These are phyloP conservation scores for Bombus consobrinus DNA, from an alignment of 1,140 invertebrate genomes.

Conservation along the genomic window DNA sequence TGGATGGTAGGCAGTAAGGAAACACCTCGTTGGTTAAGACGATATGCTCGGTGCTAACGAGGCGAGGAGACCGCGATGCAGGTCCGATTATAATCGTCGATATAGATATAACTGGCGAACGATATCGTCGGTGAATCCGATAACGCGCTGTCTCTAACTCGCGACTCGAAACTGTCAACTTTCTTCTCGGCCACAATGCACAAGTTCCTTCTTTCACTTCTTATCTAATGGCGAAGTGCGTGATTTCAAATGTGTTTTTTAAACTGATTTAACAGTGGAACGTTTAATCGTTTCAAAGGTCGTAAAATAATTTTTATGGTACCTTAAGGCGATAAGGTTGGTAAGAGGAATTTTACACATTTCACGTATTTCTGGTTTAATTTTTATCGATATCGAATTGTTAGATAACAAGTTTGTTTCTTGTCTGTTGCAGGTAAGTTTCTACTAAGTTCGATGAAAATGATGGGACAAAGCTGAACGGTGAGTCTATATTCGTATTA, in stretches of 20 bases:
- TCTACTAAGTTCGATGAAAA: background rate
- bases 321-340: background rate
- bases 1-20: conserved; percentile 70
- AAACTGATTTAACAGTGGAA: background rate
- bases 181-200: background rate
- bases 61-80: conserved; percentile 67
- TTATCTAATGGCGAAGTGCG: background rate
- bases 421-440: conserved; percentile 61
- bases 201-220: background rate
- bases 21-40: conserved; percentile 79
- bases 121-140: conserved; percentile 52
- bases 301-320: background rate
- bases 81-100: conserved; percentile 65
- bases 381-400: background rate
- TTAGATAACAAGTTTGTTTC: background rate
- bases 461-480: background rate
- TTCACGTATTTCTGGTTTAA: too few species aligned
- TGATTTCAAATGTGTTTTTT: background rate
- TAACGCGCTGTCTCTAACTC: conserved; percentile 24
- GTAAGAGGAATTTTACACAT: background rate
- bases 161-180: background rate
- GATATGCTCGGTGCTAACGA: conserved; percentile 76
- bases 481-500: conserved; percentile 30
- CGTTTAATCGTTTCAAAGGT: background rate
- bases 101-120: conserved; percentile 62